Evolutionary conservation across 37 sponge, comb jelly and placozoan species (phyloP), one percentile per base, ranked within the genome.

Genomic region (Theonella swinhoei): DNA sequence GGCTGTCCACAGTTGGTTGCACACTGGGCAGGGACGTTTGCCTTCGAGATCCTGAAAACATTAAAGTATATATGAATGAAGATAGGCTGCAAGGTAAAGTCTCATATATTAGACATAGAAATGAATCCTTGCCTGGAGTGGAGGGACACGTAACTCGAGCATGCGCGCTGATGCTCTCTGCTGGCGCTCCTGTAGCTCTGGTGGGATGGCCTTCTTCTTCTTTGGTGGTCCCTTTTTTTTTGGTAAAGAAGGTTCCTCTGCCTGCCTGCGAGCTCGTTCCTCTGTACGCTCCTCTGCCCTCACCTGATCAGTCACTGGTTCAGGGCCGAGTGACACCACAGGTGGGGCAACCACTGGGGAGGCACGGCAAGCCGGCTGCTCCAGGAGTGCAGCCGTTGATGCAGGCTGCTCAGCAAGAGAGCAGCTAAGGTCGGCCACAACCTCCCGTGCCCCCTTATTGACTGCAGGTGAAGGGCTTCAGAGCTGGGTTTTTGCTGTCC

Each of bases 21-120:
- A 85, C 47, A 54, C 78, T 59, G 86, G 79, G 62, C 86, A 85
- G 60, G 35, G 62, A 68, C 79, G 77, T 60, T 76, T 85, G 31
- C 86, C 78, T 39, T 70, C 78, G 43, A 84, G 66, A 84, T 77
- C 77, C 85, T 84, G 43, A 84, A 75, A 74, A 74, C 59, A 70
- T 3, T 20, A 63, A 73, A 72, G 54, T 37, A 66, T 24, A n/a
- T n/a, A 34, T 39, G 20, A 35, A 39, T 37, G n/a, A 26, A 63
- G 11, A 65, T 4, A 77, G 37, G 39, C 73, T 72, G 73, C 73
- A 72, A 26, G n/a, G 40, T 40, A 72, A 75, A 75, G 32, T 60
- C 62, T 75, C 4, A 3, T 75, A 80, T 69, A 14, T 34, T 23
- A 24, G 22, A 20, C 5, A 8, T 11, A 68, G 63, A 36, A 80